Base-by-base conservation (phyloP, 2,888 invertebrate species). In the Drosophila fungiperda region DNA sequence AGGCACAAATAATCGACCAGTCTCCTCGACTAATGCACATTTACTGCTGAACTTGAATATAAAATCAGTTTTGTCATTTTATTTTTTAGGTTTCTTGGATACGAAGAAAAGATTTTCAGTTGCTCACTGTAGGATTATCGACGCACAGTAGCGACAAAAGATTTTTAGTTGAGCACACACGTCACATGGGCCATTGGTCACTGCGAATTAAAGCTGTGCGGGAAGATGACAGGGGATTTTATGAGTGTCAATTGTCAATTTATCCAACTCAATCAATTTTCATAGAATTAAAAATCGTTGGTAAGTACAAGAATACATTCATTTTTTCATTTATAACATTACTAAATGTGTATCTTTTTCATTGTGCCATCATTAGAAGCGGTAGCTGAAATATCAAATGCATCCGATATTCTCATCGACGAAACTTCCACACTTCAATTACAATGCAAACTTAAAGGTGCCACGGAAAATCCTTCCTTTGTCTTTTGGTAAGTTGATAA, bases 181-280 rank as follows among this genome's bases (percentile, higher is more conserved):
- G 94, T 32, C 94, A 94, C 90, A 93, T 94, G 91, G 94, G 94
- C 73, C 94, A 94, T 80, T 94, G 94, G 94, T 94, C 94, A 33
- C 91, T 94, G 75, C 87, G 93, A 69, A 93, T 93, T 63, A 93
- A 93, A 78, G 92, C 93, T 57, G 93, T 93, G n/a, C 87, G 90
- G 33, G 93, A 93, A 60, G 93, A 93, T 42, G 93, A 93, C 76
- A 90, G 92, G 58, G 93, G 93, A 57, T 92, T 95, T 65, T 95
- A 95, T 90, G 95, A 95, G 92, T 95, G 95, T 92, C 95, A 95
- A 93, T 94, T 95, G 82, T 95, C 95, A 76, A 95, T 95, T 64
- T 95, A 95, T 92, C 95, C 95, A 55, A 95, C 95, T 29, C 94
- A 94, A 80, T 95, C 95, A 90, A 95, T 95, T 87, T 94, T 95